Evolutionary conservation across 2,888 invertebrate genomes (phyloP).

Genomic region (Cryptops parisi): DNA sequence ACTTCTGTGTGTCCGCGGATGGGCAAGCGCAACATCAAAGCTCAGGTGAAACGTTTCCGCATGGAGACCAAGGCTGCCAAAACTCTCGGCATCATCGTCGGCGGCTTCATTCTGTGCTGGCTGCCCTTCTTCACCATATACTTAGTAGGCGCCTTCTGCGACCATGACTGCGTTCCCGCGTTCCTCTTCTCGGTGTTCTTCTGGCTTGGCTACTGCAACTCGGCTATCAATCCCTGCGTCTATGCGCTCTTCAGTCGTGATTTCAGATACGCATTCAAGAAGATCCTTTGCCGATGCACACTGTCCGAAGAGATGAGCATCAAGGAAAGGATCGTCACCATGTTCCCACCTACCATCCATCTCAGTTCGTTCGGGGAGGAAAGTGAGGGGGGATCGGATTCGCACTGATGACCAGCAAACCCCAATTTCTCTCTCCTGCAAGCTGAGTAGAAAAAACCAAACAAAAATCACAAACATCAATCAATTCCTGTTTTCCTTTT

Average conservation of each 20-base stretch:
- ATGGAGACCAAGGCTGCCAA: constrained; percentile 49
- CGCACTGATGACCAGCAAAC: too few relatives aligned
- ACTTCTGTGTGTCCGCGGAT: constrained; percentile 43
- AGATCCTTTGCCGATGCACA: constrained; percentile 65
- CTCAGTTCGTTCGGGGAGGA: constrained; percentile 25
- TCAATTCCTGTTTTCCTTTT: too few relatives aligned
- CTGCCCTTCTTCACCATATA: constrained; percentile 49
- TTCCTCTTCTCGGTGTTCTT: constrained; percentile 80
- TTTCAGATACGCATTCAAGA: constrained; percentile 86
- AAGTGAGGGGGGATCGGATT: constrained; percentile 23
- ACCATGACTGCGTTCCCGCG: constrained; percentile 52
- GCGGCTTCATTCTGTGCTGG: constrained; percentile 50
- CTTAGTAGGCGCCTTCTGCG: constrained; percentile 15
- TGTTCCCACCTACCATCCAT: constrained; percentile 22
- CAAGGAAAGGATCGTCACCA: constrained; percentile 16
- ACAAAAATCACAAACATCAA: too few relatives aligned
- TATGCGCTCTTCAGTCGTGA: constrained; percentile 91
- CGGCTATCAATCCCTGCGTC: constrained; percentile 87
- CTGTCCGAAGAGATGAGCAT: constrained; percentile 15
- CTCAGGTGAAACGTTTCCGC: constrained; percentile 58
- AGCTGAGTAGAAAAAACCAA: too few relatives aligned
- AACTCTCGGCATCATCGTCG: constrained; percentile 49
- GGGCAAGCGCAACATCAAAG: constrained; percentile 80
- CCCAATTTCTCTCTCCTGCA: too few relatives aligned
- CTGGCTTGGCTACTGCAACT: constrained; percentile 96